Percentiles rank a stretch among this genome's conserved stretches.
Evolutionary conservation across 2,113 vertebrate genomes (phyloP).

Genomic region (Cisticola juncidis): DNA sequence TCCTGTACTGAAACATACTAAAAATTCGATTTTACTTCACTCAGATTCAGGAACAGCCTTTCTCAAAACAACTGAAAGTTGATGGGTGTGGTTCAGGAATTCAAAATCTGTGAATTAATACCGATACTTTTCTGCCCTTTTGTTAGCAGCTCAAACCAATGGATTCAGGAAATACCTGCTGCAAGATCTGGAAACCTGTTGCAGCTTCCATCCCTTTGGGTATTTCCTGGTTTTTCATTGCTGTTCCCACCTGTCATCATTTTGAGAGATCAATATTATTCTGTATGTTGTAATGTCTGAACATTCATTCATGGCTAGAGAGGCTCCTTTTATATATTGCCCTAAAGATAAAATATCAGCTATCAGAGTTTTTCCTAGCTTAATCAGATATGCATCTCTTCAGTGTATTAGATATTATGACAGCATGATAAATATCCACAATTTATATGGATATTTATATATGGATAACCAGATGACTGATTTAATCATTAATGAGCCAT

Average conservation of each 20-base stretch:
- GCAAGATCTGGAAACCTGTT: background rate
- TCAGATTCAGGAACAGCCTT: background rate
- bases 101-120: background rate
- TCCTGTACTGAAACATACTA: background rate
- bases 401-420: background rate
- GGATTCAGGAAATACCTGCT: background rate
- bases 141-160: background rate
- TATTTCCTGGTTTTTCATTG: background rate
- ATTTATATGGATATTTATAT: background rate
- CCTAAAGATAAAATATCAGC: conserved; percentile 47
- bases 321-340: conserved; percentile 49
- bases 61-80: background rate
- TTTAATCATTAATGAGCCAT: conserved; percentile 59
- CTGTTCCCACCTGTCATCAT: background rate
- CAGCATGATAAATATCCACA: conserved; percentile 57
- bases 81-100: background rate
- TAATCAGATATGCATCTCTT: conserved; percentile 61
- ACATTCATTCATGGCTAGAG: background rate
- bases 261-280: background rate
- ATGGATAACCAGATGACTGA: background rate
- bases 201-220: background rate
- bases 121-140: background rate
- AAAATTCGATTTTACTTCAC: background rate
- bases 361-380: conserved; percentile 48
- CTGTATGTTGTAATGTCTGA: background rate